Evolutionary conservation across 2,888 invertebrate species (phyloP).

Genomic region (Megamerina dolium): DNA sequence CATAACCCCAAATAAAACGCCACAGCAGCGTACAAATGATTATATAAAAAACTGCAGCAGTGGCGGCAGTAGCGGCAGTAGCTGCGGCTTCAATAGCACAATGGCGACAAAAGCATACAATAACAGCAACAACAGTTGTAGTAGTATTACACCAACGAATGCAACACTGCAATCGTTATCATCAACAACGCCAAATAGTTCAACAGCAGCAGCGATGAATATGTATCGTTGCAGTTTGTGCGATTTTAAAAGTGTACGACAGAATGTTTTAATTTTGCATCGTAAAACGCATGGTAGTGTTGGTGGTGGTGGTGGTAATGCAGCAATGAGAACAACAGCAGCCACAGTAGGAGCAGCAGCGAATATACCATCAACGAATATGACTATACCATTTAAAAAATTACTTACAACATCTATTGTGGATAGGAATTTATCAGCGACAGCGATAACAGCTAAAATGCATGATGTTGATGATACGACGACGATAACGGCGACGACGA

Average conservation of each 20-base stretch:
- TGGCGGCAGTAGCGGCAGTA: too few relatives aligned
- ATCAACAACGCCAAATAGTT: not conserved
- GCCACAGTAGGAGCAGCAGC: not conserved
- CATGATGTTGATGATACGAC: too few relatives aligned
- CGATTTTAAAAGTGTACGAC: slow-evolving; percentile 59
- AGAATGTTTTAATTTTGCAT: slow-evolving; percentile 70
- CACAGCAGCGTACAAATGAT: too few relatives aligned
- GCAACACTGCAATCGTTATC: slow-evolving; percentile 22
- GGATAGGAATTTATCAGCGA: slow-evolving; percentile 1
- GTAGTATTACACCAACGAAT: too few relatives aligned
- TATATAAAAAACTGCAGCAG: too few relatives aligned
- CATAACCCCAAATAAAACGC: slow-evolving; percentile 23
- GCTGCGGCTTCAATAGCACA: too few relatives aligned
- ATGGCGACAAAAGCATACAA: too few relatives aligned
- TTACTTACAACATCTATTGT: slow-evolving; percentile 4
- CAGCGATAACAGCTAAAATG: slow-evolving; percentile 9
- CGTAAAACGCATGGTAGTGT: slow-evolving; percentile 58
- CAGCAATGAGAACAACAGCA: too few relatives aligned
- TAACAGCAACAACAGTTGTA: too few relatives aligned
- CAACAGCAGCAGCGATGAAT: slow-evolving; percentile 6
- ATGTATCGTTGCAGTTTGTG: slow-evolving; percentile 60
- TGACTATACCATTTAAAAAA: slow-evolving; percentile 10
- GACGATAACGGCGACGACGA: slow-evolving; percentile 17
- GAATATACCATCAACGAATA: slow-evolving; percentile 1
- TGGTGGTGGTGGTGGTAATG: too few relatives aligned